A percentile compares a stretch with the other conserved stretches of the same genome.
These are phyloP conservation scores for Oryzias javanicus DNA, from an alignment of 2,113 vertebrate genomes.

Conservation along the genomic window DNA sequence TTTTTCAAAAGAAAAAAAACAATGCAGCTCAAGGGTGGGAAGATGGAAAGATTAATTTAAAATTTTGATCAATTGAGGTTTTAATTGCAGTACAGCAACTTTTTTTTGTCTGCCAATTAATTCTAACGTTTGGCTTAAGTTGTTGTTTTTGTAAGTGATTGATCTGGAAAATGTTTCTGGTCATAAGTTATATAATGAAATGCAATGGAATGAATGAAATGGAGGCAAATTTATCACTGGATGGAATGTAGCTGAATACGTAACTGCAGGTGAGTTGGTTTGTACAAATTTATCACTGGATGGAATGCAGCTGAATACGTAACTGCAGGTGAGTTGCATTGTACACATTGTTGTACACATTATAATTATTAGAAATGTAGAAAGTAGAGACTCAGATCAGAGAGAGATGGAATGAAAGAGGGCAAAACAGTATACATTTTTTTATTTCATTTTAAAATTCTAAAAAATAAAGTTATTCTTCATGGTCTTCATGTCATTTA, in stretches of 20 bases:
- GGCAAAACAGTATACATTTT: too few species aligned
- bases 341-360: too few species aligned
- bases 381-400: too few species aligned
- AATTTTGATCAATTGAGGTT: not conserved
- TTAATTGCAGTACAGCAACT: constrained; percentile 11
- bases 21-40: constrained; percentile 7
- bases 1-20: not conserved
- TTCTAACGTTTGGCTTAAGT: constrained; percentile 13
- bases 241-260: constrained; percentile 19
- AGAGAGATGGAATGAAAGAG: too few species aligned
- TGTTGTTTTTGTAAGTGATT: constrained; percentile 30
- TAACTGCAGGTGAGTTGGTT: not conserved
- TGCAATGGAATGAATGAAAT: too few species aligned
- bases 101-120: constrained; percentile 11
- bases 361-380: too few species aligned
- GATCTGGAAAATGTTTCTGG: constrained; percentile 36
- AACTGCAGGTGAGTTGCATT: not conserved
- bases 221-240: constrained; percentile 29
- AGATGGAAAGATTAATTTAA: constrained; percentile 27
- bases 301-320: constrained; percentile 10
- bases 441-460: too few species aligned
- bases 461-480: too few species aligned
- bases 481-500: too few species aligned
- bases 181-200: constrained; percentile 21
- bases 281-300: constrained; percentile 25